Base-by-base conservation (phyloP, 2,113 vertebrate species). In the Malurus alboscapulatus region DNA sequence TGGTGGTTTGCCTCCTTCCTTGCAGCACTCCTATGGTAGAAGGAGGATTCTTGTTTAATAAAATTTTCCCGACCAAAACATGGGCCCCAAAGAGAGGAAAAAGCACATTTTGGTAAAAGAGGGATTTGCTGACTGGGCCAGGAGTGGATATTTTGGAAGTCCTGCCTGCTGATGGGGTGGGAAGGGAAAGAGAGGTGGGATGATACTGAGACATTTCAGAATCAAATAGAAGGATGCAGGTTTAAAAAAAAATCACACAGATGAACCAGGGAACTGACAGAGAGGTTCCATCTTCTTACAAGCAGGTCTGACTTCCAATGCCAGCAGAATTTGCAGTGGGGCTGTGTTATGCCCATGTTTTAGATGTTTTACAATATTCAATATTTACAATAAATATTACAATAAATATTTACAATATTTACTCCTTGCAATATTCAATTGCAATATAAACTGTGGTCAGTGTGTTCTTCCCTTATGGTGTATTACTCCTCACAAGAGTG, bases 381-480 rank as follows among this genome's bases (percentile, higher is more conserved):
- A 36, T 36, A 36, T 36, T 36, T 36, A 36, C 36, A 36, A 36
- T 8, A 36, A 36, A 36, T 36, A 36, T 36, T 36, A 10, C 36
- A 36, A 36, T 36, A 36, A 36, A 36, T 36, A 36, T 36, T 36
- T 36, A 36, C 36, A 36, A 36, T 36, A 36, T 36, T 36, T 36
- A 36, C 25, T 75, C 45, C 27, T 54, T 75, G 47, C 32, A 30
- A 17, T n/a, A 20, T 20, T 53, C n/a, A 36, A 1, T 20, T 50
- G 38, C 9, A 54, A 4, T 26, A 18, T 62, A 20, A 94, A 75
- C 29, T 13, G 1, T 10, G 34, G 10, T 44, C 29, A 66, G 24
- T 0, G 1, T 63, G 36, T 44, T 61, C 10, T 25, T 58, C 50
- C 80, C 6, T 38, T 68, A 11, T 1, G 0, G 0, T 15, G 47